These are phyloP conservation scores for Corvus hawaiiensis DNA, from an alignment of 2,113 vertebrate genomes.

Conservation along the genomic window DNA sequence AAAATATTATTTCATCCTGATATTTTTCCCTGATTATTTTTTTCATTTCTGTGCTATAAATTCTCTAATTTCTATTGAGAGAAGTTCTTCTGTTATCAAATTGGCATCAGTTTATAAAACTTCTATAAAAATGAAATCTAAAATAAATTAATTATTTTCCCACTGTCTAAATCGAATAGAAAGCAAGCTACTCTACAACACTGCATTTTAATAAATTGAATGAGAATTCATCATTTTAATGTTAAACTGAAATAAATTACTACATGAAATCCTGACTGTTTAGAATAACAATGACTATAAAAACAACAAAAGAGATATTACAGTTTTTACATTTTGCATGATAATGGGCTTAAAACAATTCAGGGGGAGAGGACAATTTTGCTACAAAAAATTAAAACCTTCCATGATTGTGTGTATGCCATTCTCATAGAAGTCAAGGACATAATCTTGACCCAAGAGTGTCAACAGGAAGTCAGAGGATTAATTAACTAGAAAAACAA, in stretches of 20 bases:
- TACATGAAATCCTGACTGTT: neutral
- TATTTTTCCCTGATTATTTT: neutral
- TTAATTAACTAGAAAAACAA: slow-evolving; percentile 44
- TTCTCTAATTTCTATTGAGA: neutral
- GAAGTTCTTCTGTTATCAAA: neutral
- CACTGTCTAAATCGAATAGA: neutral
- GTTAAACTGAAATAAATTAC: neutral
- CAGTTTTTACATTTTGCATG: neutral
- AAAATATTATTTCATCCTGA: neutral
- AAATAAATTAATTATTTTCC: neutral
- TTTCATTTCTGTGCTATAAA: neutral
- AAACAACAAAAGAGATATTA: neutral
- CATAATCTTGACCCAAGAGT: slow-evolving; percentile 1
- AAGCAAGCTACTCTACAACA: neutral
- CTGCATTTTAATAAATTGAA: neutral
- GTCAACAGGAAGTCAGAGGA: slow-evolving; percentile 18
- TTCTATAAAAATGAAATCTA: neutral
- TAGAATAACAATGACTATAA: neutral
- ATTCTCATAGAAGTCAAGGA: slow-evolving; percentile 18
- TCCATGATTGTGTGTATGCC: neutral
- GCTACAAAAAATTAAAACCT: neutral
- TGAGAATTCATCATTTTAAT: neutral
- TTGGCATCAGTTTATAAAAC: neutral
- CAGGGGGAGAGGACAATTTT: neutral
- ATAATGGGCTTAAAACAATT: neutral